Conservation (phyloP, 1,140 invertebrate genomes). For the Drosophila lowei region DNA sequence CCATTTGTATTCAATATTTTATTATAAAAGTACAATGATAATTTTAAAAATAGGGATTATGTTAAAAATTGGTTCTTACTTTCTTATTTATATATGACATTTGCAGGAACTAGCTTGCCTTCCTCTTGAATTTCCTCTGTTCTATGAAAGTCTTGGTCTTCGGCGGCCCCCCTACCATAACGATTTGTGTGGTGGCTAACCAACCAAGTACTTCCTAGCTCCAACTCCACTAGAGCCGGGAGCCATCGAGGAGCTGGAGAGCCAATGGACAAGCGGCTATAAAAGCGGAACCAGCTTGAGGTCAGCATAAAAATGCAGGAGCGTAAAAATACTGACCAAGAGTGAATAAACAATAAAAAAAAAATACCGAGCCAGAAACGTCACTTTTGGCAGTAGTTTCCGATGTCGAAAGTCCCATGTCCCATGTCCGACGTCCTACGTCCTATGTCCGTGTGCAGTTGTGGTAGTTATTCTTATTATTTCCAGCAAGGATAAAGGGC, state of each 20-base stretch:
- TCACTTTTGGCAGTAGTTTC: constrained; percentile 74
- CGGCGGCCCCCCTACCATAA: too few species aligned
- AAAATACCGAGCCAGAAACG: constrained; percentile 40
- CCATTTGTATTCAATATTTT: too few species aligned
- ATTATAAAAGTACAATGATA: too few species aligned
- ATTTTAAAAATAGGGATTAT: too few species aligned
- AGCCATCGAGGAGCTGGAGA: not conserved
- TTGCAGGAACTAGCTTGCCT: too few species aligned
- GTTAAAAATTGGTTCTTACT: too few species aligned
- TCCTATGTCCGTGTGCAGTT: constrained; percentile 42
- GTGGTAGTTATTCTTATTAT: constrained; percentile 70
- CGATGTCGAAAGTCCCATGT: not conserved
- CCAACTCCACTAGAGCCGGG: constrained; percentile 4
- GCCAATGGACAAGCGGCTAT: constrained; percentile 53
- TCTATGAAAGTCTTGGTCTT: too few species aligned
- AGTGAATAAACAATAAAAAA: constrained; percentile 58
- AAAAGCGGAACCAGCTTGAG: constrained; percentile 51
- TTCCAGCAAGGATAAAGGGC: constrained; percentile 54
- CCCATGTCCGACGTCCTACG: too few species aligned
- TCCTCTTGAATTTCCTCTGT: too few species aligned
- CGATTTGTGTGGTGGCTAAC: constrained; percentile 22
- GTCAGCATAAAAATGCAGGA: constrained; percentile 57
- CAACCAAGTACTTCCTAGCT: constrained; percentile 18
- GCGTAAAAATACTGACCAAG: constrained; percentile 66
- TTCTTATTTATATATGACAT: too few species aligned